Base-by-base conservation (phyloP, 2,113 vertebrate species). In the Lanius collurio region DNA sequence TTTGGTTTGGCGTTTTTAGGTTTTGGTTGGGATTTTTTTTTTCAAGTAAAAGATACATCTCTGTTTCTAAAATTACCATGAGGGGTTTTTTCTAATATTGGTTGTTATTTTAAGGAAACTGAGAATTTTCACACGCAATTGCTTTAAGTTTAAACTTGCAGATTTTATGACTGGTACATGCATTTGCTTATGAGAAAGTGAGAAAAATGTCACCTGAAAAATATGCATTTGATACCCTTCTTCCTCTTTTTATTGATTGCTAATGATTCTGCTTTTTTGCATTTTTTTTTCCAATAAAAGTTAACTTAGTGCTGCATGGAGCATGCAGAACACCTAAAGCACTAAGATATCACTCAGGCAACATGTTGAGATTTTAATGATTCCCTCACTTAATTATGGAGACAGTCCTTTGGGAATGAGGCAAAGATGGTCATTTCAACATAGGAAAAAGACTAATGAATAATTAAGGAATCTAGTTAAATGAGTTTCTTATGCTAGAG, bases 301-400 rank as follows among this genome's bases (percentile, higher is more conserved):
- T 76, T 18, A 85, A 49, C 10, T 62, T 24, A 57, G 24, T 65
- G 46, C n/a, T 93, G 30, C 42, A 21, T 11, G 53, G 35, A 82
- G 27, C 0, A 0, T 73, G 62, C 46, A 73, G 74, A 89, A 46
- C 30, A 42, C 22, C 91, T 57, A 49, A 8, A 57, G 23, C 42
- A 26, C 26, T 86, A 57, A 90, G 86, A 93, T 90, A 63, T 91
- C 65, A 65, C 53, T 80, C 1, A 0, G 41, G 50, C 52, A 60
- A 22, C 85, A 83, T 70, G 59, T 76, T 88, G 63, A 70, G 79
- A 91, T 93, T 88, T 50, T 90, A 93, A 75, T 83, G 79, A 80
- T 95, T 94, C 79, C 87, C 31, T 95, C 30, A 77, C 87, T 96
- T 97, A 94, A 94, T 96, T 97, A 94, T 92, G 87, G 59, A 74